phyloP scores from a whole-genome alignment of 2,888 invertebrate genomes.

The Thelaira solivaga region DNA sequence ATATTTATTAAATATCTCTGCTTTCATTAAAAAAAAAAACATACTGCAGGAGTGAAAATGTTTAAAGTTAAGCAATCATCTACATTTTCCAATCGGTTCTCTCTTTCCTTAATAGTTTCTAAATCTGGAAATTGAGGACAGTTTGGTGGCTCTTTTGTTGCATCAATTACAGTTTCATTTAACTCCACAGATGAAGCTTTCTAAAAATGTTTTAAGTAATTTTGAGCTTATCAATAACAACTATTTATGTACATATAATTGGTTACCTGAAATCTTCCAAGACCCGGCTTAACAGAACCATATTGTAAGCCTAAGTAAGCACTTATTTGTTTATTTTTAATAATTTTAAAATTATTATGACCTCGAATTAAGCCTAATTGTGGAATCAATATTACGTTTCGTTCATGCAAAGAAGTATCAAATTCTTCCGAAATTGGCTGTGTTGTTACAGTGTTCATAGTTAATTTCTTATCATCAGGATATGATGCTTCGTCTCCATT shows the following conservation, averaged over 20 bases:
- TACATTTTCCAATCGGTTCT: constrained; percentile 69
- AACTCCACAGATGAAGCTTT: constrained; percentile 53
- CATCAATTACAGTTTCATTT: constrained; percentile 65
- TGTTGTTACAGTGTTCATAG: too few relatives aligned
- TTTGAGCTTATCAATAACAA: neutral
- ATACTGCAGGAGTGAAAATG: constrained; percentile 71
- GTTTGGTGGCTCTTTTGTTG: constrained; percentile 67
- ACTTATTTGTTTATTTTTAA: constrained; percentile 68
- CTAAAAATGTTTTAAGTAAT: constrained; percentile 34
- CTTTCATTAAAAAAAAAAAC: neutral
- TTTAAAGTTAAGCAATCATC: constrained; percentile 74
- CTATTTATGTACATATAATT: too few relatives aligned
- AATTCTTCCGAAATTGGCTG: constrained; percentile 21
- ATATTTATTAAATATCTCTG: neutral
- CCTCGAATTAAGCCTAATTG: constrained; percentile 70
- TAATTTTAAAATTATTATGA: constrained; percentile 65
- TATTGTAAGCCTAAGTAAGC: constrained; percentile 72
- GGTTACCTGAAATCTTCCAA: constrained; percentile 71
- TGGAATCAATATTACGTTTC: constrained; percentile 66
- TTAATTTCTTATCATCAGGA: too few relatives aligned
- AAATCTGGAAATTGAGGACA: constrained; percentile 74
- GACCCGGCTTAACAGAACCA: constrained; percentile 68
- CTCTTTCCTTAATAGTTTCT: constrained; percentile 65
- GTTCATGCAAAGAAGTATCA: constrained; percentile 46
- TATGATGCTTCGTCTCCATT: too few relatives aligned